Evolutionary conservation across 1,140 invertebrate genomes (phyloP), one percentile per base, ranked within the genome.

Genomic region (Caenorhabditis tropicalis): DNA sequence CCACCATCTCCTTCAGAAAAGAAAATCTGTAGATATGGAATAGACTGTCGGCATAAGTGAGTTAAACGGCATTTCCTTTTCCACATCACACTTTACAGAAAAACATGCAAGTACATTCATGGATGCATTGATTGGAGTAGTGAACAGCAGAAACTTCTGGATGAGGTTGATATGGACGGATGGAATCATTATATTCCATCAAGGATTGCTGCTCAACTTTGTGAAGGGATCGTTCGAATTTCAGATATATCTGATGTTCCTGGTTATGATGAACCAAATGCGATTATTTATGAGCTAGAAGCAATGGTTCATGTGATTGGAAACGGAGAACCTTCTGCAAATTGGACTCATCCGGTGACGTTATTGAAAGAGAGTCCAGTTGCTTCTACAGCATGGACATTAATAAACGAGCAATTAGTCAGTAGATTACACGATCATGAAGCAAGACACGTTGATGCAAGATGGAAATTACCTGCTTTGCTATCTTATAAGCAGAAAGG

Each of bases 391-490:
- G 27, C 65, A 3, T 74, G 65, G 65, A 74, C 65, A 7, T 12
- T 74, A 10, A 43, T 74, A 5, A 74, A 74, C n/a, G 65, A 74
- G 36, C 65, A 74, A n/a, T 21, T 74, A 24, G 65, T 74, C 9
- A 74, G 65, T n/a, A 24, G 33, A 43, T 9, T 74, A 24, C 65
- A 74, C 12, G 65, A 74, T 46, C 33, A 74, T 46, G 65, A 74
- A 74, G 65, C 65, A 2, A 43, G 65, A 43, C 36, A 74, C n/a
- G n/a, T 74, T n/a, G 65, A 74, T 24, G 65, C 12, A 43, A 39
- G 65, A 74, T 74, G 65, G 65, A 74, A 74, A 74, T n/a, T 74
- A 10, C 65, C 65, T 10, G 65, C 65, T n/a, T n/a, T 74, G 4
- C 12, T 74, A 24, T 33, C n/a, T 3, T 74, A 74, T 24, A 74